Evolutionary conservation across 1,140 invertebrate genomes (phyloP), one percentile per base, ranked within the genome.

Genomic region (Apis florea): DNA sequence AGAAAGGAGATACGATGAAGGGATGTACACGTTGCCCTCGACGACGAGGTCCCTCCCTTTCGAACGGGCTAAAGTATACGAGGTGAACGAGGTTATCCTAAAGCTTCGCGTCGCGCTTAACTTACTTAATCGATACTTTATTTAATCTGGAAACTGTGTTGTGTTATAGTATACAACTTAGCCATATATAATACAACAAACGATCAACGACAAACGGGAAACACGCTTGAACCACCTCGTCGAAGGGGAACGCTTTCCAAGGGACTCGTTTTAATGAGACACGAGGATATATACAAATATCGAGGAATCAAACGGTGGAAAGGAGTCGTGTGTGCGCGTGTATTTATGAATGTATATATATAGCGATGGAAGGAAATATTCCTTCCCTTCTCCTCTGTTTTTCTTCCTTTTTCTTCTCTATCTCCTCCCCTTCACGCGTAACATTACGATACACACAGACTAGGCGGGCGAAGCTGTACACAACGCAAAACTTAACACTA

Each of bases 401-500:
- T 58, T 13, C n/a, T 61, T 61, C 58, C 11, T 61, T 9, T 58
- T 59, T 49, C 21, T 73, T 21, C 8, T 19, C 0, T 10, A 24
- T 53, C 17, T 0, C 13, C 9, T 24, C 21, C 24, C 6, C 1
- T 74, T 61, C 69, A 84, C 64, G 83, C 59, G 79, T 89, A 87
- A 87, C 80, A 71, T 88, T 84, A 85, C 75, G 68, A 63, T 88
- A 87, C 85, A 87, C 85, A 89, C 81, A 87, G 83, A 84, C 85
- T 90, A 90, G 88, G 89, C 88, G n/a, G n/a, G 80, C 77, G 73
- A 89, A 90, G 89, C 89, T 89, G 87, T 89, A 89, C 88, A 90
- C 88, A 90, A 89, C 87, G 85, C 67, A 79, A 89, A 89, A 86
- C 61, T 86, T 84, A 89, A 54, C 56, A 53, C 64, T 80, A 88